Evolutionary conservation across 1,140 invertebrate species (phyloP), one percentile per base, ranked within the genome.

Genomic region (Cepaea nemoralis): DNA sequence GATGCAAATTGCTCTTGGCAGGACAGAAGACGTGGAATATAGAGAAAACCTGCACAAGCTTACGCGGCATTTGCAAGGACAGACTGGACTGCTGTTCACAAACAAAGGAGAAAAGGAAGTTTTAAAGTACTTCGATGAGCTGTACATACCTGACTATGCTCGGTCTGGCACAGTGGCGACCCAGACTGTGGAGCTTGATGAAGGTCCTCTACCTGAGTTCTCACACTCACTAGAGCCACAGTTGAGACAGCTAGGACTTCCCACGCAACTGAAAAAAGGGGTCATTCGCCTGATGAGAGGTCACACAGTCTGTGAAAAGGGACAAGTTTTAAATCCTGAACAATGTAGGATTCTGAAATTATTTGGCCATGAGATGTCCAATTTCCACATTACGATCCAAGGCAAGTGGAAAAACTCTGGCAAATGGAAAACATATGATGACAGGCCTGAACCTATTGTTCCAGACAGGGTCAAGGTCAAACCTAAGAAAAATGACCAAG

Each of bases 171-270:
- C 95, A 90, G 90, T 94, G 67, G 95, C 96, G 50, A 94, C 94
- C 2, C 93, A 96, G 89, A 96, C 95, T 70, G 94, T 99, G 0
- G 92, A 93, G 63, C 89, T 99, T 85, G 93, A 95, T 0, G 94
- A 94, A 90, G 98, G 98, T 0, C 96, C 97, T 0, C 91, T 99
- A 10, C 82, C 87, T 63, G 94, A 98, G 81, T 99, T 99, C 92
- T 93, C 96, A 67, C 97, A 98, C 91, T 95, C 96, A 70, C 96
- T 99, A 90, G 98, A 99, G 93, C 97, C 98, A 74, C 96, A 99
- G 92, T 93, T 99, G 24, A 93, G 98, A 85, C 94, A 96, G 82
- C 92, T 99, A 31, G 98, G 98, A 14, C 92, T 99, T 88, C 97
- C 98, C 8, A 99, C 97, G 8, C 94, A 94, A 77, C 91, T 99